These are phyloP conservation scores for Drosophila pseudotalamancana DNA, from an alignment of 2,888 invertebrate genomes.

Conservation along the genomic window DNA sequence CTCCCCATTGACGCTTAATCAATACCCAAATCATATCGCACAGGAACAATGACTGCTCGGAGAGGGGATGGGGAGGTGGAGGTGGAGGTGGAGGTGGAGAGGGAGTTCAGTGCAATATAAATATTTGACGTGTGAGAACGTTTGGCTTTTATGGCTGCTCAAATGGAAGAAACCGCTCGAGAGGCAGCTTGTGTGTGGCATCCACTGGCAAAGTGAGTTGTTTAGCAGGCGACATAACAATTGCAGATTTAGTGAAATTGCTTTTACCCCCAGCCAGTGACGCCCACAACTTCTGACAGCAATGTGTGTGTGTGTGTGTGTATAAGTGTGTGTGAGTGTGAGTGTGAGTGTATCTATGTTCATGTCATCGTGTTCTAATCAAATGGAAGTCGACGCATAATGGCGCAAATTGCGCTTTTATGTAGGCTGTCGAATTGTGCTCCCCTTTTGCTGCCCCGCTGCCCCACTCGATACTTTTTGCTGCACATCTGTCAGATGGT, in stretches of 20 bases:
- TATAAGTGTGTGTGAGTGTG: conserved; percentile 8
- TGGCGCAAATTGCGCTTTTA: conserved; percentile 77
- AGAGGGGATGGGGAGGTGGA: neutral
- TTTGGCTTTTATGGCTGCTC: conserved; percentile 61
- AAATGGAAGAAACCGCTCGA: conserved; percentile 22
- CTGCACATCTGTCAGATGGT: conserved; percentile 64
- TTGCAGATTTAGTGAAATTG: conserved; percentile 78
- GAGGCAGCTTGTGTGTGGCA: conserved; percentile 6
- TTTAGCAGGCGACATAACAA: conserved; percentile 77
- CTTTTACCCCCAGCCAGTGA: conserved; percentile 51
- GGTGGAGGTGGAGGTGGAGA: neutral
- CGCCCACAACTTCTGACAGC: conserved; percentile 22
- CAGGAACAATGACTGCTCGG: conserved; percentile 18
- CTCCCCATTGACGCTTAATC: conserved; percentile 65
- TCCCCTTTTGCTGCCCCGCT: neutral
- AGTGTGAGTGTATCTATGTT: conserved; percentile 35
- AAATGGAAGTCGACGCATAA: conserved; percentile 75
- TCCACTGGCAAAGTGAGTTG: conserved; percentile 58
- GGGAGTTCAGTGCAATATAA: conserved; percentile 64
- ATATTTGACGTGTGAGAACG: conserved; percentile 77
- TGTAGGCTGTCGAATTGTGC: conserved; percentile 68
- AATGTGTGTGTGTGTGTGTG: conserved; percentile 2
- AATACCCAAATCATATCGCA: conserved; percentile 70
- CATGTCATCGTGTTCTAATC: conserved; percentile 71
- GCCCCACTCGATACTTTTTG: conserved; percentile 23